Evolutionary conservation across 2,888 invertebrate genomes (phyloP), one percentile per base, ranked within the genome.

Genomic region (Andrena bicolor): DNA sequence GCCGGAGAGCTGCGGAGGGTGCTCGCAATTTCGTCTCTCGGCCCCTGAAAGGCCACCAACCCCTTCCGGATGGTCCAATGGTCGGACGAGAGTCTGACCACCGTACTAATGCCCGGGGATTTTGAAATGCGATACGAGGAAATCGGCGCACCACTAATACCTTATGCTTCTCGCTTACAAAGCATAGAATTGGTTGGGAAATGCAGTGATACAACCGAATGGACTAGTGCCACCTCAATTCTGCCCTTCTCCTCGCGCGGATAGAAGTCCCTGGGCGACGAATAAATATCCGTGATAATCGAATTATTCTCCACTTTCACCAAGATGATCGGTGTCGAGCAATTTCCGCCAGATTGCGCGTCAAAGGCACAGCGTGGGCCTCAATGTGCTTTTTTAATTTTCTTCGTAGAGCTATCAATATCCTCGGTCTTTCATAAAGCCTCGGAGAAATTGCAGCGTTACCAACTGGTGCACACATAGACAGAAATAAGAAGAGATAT

Each of bases 71-170:
- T 75, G 58, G 71, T 53, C 65, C 58, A 51, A 66, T 79, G 61
- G 75, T 75, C 73, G 74, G 77, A 80, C 80, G 79, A 76, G 71
- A 73, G 78, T 84, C 80, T 35, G 60, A 87, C 83, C 77, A 56
- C 75, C 69, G 28, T 41, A 60, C 76, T 86, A 86, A 86, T 82
- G 66, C 84, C 66, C 69, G 32, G 56, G 78, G 84, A 88, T 87
- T 87, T 88, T 87, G 80, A 86, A 89, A 87, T 85, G 85, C 85
- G 90, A 88, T 88, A 87, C 86, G 83, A 82, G 83, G 83, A 88
- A 90, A 90, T 90, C 85, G 83, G 82, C 74, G 71, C 60, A 71
- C 81, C 84, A 65, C 49, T 58, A 63, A 79, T 86, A 76, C 73
- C 64, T 63, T 63, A 35, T 53, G 73, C 53, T 30, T 26, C 58